Conservation (phyloP, 2,113 vertebrate species). For the Macaca fascicularis region DNA sequence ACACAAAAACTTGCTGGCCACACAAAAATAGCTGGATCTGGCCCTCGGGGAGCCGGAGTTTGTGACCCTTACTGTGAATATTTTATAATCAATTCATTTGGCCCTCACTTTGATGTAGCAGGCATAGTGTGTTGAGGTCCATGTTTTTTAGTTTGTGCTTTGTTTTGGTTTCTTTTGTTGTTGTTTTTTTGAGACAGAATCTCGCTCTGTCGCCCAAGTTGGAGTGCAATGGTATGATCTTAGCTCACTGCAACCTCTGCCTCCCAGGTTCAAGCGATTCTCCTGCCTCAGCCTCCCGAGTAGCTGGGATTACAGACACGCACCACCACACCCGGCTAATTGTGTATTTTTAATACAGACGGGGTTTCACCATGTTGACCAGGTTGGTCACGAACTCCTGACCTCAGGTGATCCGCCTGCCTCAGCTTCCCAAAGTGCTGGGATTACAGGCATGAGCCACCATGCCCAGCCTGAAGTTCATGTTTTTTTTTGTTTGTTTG, state of each 20-base stretch:
- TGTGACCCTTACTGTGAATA: rapidly evolving
- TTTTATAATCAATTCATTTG: rapidly evolving
- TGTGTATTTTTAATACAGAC: too few species aligned
- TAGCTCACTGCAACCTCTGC: not conserved
- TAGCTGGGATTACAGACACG: too few species aligned
- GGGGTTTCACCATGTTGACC: too few species aligned
- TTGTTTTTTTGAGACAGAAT: not conserved
- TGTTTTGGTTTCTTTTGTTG: not conserved
- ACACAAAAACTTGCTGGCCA: too few species aligned
- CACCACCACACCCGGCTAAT: too few species aligned
- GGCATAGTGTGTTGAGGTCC: rapidly evolving
- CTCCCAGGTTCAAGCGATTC: conserved; percentile 77
- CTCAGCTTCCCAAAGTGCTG: too few species aligned
- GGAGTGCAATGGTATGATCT: not conserved
- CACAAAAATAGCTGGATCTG: rapidly evolving
- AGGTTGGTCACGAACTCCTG: too few species aligned
- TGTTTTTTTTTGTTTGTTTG: too few species aligned
- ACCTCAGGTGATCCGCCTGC: too few species aligned
- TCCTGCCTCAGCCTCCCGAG: too few species aligned
- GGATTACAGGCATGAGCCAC: too few species aligned
- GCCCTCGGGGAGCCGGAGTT: rapidly evolving
- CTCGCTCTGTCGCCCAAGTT: not conserved
- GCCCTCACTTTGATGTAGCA: rapidly evolving
- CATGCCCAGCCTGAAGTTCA: not conserved
- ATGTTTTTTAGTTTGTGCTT: not conserved